Percentiles rank a stretch among this genome's conserved stretches.
Conservation (phyloP, 2,888 invertebrate species). For the Xestobium rufovillosum region DNA sequence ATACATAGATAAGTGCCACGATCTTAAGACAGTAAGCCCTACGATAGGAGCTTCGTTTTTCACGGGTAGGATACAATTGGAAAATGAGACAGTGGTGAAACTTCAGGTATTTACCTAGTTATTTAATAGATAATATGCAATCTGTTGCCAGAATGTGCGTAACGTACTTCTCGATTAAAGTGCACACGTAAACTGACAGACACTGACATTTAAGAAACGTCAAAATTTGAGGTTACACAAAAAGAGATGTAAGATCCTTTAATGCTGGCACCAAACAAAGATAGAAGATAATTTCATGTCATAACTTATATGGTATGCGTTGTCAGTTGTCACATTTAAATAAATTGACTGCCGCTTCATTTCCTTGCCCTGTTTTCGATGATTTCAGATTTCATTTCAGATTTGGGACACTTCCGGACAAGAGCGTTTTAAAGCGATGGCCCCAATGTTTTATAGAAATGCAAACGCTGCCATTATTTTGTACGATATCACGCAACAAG, state of each 20-base stretch:
- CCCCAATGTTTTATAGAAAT: conserved; percentile 91
- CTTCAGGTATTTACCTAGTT: no score
- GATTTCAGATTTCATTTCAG: conserved; percentile 43
- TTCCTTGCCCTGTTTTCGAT: conserved; percentile 8
- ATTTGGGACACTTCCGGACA: conserved; percentile 89
- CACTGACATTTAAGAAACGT: conserved; percentile 5
- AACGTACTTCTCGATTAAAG: conserved; percentile 15
- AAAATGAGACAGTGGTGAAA: conserved; percentile 63
- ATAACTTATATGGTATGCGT: background rate
- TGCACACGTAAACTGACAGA: conserved; percentile 7
- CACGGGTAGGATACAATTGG: conserved; percentile 71
- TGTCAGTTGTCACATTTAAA: background rate
- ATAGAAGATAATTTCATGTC: background rate
- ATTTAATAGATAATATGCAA: no score
- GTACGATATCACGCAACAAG: conserved; percentile 73
- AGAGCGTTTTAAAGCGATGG: conserved; percentile 83
- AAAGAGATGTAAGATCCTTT: no score
- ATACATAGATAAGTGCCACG: conserved; percentile 72
- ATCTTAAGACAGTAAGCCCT: conserved; percentile 66
- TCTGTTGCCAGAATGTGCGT: conserved; percentile 4
- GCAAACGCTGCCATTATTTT: conserved; percentile 84
- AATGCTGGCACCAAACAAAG: no score
- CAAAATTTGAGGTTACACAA: no score
- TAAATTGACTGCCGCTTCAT: conserved; percentile 3
- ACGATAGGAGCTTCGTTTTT: conserved; percentile 89